phyloP scores from a whole-genome alignment of 1,140 invertebrate genomes.

The Bombus terrestris region DNA sequence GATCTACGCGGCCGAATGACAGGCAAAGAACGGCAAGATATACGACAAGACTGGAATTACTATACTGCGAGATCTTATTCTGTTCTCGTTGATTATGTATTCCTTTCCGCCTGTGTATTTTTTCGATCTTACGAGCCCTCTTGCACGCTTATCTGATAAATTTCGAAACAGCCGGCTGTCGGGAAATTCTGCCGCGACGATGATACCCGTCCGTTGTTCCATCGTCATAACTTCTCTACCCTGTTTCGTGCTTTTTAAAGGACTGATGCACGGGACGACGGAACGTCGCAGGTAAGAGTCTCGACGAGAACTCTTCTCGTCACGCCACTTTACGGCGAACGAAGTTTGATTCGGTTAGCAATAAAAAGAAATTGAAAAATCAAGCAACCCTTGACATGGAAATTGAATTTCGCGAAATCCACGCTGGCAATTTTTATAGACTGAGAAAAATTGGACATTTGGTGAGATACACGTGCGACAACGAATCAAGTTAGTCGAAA shows the following conservation, averaged over 20 bases:
- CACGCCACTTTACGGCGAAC: background rate
- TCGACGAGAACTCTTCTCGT: background rate
- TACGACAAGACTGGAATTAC: conserved; percentile 18
- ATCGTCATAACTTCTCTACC: background rate
- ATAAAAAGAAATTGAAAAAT: conserved; percentile 24
- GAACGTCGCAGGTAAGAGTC: background rate
- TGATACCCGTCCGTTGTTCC: conserved; percentile 26
- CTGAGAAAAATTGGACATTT: background rate
- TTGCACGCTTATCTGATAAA: conserved; percentile 38
- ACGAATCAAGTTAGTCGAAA: too few species aligned
- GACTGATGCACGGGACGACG: background rate
- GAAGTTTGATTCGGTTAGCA: conserved; percentile 6
- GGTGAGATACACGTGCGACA: background rate
- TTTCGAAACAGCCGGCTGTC: conserved; percentile 43
- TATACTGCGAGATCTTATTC: conserved; percentile 2
- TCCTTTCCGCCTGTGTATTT: conserved; percentile 5
- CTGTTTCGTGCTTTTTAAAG: background rate
- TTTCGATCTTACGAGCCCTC: background rate
- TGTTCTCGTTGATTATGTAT: conserved; percentile 18
- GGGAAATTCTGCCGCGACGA: conserved; percentile 43
- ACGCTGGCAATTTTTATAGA: background rate
- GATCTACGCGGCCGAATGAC: background rate
- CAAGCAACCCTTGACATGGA: conserved; percentile 14
- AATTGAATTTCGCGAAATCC: conserved; percentile 11
- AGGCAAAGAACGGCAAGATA: conserved; percentile 9